Percentiles rank a stretch among this genome's conserved stretches.
phyloP scores from a whole-genome alignment of 2,113 vertebrate genomes.

The Syrrhaptes paradoxus region DNA sequence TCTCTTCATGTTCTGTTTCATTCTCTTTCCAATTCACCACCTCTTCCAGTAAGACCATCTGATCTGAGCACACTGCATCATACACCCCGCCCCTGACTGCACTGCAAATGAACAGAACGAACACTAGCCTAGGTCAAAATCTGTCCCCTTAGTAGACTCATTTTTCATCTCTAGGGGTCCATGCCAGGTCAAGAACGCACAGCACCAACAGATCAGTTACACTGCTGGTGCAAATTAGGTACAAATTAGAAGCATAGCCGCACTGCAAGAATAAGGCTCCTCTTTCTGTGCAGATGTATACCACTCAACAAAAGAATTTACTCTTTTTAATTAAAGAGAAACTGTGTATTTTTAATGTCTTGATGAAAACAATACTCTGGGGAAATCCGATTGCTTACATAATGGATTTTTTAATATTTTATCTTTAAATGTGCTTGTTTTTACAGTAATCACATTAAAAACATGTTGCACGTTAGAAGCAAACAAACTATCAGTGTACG shows the following conservation, averaged over 20 bases:
- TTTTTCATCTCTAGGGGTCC: background rate
- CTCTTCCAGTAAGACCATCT: background rate
- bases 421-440: background rate
- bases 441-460: background rate
- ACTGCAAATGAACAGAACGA: background rate
- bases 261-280: background rate
- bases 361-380: background rate
- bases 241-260: slow-evolving; percentile 14
- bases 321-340: background rate
- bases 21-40: background rate
- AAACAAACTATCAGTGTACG: background rate
- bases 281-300: background rate
- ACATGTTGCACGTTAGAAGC: background rate
- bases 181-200: background rate
- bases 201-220: background rate
- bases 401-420: background rate
- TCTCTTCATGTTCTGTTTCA: background rate
- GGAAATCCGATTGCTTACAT: background rate
- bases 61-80: background rate
- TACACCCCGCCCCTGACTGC: background rate
- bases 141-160: background rate
- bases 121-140: background rate
- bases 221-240: slow-evolving; percentile 36
- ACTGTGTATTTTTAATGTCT: background rate
- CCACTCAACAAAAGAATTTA: background rate